A percentile compares a stretch with the other conserved stretches of the same genome.
Evolutionary conservation across 2,113 vertebrate species (phyloP).

Genomic region (Myrmophylax atrothorax): DNA sequence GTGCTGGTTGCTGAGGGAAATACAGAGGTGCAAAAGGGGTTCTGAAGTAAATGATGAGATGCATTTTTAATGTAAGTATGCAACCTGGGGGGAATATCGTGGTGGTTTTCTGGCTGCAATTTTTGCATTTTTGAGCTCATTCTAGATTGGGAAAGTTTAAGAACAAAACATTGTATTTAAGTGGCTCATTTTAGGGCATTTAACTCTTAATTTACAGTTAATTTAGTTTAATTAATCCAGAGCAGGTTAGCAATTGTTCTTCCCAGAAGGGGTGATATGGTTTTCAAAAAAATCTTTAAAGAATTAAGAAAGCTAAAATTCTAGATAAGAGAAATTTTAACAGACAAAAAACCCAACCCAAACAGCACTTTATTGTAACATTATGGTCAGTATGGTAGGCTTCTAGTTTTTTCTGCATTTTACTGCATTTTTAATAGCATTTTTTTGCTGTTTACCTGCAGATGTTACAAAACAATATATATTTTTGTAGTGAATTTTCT

Average conservation of each 20-base stretch:
- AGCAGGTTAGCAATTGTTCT: background rate
- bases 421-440: conserved; percentile 12
- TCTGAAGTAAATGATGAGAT: conserved; percentile 11
- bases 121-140: conserved; percentile 7
- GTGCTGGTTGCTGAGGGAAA: background rate
- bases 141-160: background rate
- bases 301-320: background rate
- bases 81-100: background rate
- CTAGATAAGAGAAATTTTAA: background rate
- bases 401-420: conserved; percentile 39
- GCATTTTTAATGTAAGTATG: conserved; percentile 48
- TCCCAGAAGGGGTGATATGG: background rate
- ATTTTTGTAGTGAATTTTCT: conserved; percentile 64
- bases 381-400: background rate
- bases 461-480: conserved; percentile 42
- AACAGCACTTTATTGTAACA: conserved; percentile 58
- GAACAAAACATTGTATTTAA: conserved; percentile 17
- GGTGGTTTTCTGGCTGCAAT: background rate
- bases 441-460: conserved; percentile 51
- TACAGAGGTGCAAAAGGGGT: background rate
- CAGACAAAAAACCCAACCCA: conserved; percentile 10
- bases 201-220: conserved; percentile 10
- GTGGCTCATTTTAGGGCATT: conserved; percentile 25
- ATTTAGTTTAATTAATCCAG: background rate
- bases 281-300: background rate